Conservation (phyloP, 2,888 invertebrate genomes). For the Lissonota sp. region DNA sequence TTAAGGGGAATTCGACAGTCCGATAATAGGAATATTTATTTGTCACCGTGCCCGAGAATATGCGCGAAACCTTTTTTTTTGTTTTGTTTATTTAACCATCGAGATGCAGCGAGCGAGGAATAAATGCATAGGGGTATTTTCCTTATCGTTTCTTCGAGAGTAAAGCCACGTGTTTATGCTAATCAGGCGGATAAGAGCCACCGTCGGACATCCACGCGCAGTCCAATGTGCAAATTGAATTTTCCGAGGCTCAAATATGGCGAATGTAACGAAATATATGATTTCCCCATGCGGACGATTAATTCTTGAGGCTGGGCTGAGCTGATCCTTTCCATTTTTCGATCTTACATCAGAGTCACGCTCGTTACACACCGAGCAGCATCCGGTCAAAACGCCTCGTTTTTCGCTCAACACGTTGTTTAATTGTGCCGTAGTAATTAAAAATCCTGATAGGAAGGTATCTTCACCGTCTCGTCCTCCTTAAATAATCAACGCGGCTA, state of each 20-base stretch:
- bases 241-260: slow-evolving; percentile 39
- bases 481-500: no score
- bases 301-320: neutral
- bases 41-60: slow-evolving; percentile 9
- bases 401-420: no score
- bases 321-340: neutral
- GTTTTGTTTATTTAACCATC: slow-evolving; percentile 17
- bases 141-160: slow-evolving; percentile 50
- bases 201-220: slow-evolving; percentile 6
- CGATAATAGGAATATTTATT: slow-evolving; percentile 44
- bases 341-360: slow-evolving; percentile 17
- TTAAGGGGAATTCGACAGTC: slow-evolving; percentile 46
- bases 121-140: slow-evolving; percentile 54
- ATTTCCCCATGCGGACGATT: neutral
- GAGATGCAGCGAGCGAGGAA: slow-evolving; percentile 25
- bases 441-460: no score
- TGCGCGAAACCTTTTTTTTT: slow-evolving; percentile 25
- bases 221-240: slow-evolving; percentile 45
- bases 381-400: slow-evolving; percentile 9
- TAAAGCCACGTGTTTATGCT: slow-evolving; percentile 62
- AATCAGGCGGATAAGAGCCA: slow-evolving; percentile 53
- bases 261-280: slow-evolving; percentile 25
- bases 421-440: no score
- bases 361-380: slow-evolving; percentile 25
- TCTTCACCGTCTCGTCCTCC: no score